Percentiles rank a stretch among this genome's conserved stretches.
Conservation (phyloP, 2,888 invertebrate genomes). For the Laspeyria flexula region DNA sequence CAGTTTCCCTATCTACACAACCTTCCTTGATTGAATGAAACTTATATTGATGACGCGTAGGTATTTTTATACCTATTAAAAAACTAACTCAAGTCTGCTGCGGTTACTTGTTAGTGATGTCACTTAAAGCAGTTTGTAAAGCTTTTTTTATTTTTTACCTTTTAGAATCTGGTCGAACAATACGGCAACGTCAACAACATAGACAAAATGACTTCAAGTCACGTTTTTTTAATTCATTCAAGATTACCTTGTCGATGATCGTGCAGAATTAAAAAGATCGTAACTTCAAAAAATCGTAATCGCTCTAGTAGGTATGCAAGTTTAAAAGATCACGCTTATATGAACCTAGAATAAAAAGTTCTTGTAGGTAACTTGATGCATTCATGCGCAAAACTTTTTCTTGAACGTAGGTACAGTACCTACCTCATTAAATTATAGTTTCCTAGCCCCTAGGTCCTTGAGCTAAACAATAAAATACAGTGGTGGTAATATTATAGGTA, state of each 20-base stretch:
- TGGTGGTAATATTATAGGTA: too few relatives aligned
- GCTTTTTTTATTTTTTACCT: slow-evolving; percentile 12
- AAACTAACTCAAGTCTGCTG: too few relatives aligned
- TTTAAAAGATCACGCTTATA: slow-evolving; percentile 19
- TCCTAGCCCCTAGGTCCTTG: not conserved
- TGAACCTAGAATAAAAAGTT: slow-evolving; percentile 1
- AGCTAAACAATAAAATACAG: not conserved
- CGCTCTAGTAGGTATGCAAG: slow-evolving; percentile 8
- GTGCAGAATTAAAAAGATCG: slow-evolving; percentile 16
- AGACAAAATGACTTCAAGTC: slow-evolving; percentile 48
- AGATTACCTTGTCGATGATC: slow-evolving; percentile 19
- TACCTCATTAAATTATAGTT: slow-evolving; percentile 4
- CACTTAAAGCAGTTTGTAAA: too few relatives aligned
- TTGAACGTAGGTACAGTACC: too few relatives aligned
- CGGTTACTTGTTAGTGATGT: too few relatives aligned
- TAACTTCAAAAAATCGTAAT: slow-evolving; percentile 4
- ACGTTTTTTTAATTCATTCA: slow-evolving; percentile 48
- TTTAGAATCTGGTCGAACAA: too few relatives aligned
- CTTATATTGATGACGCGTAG: too few relatives aligned
- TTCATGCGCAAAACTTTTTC: slow-evolving; percentile 9
- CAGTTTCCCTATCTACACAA: too few relatives aligned
- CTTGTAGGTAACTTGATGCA: not conserved
- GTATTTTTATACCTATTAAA: too few relatives aligned
- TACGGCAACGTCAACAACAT: slow-evolving; percentile 9
- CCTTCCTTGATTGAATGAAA: too few relatives aligned